Conservation (phyloP, 1,140 invertebrate genomes). For the Elymnias hypermnestra region DNA sequence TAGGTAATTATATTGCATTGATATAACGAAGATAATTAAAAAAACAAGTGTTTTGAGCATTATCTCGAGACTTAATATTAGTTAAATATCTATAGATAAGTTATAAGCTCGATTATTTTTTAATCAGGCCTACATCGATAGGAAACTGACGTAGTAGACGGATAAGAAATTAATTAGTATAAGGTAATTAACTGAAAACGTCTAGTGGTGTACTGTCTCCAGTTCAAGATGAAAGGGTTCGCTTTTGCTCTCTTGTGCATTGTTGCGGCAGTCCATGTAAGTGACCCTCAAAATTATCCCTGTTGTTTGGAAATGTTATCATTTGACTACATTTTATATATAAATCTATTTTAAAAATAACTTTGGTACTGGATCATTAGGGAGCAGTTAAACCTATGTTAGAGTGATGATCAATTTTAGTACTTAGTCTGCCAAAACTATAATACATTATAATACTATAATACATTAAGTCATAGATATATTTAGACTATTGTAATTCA, state of each 20-base stretch:
- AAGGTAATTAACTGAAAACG: slow-evolving; percentile 2
- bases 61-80: not conserved
- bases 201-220: slow-evolving; percentile 21
- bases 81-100: not conserved
- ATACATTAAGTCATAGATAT: too few species aligned
- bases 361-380: too few species aligned
- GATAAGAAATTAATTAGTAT: slow-evolving; percentile 15
- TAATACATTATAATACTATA: too few species aligned
- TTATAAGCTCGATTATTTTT: not conserved
- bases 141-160: not conserved
- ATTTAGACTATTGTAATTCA: too few species aligned
- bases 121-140: not conserved
- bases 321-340: too few species aligned
- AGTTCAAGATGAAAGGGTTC: slow-evolving; percentile 44
- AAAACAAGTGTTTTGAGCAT: slow-evolving; percentile 1
- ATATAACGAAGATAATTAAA: not conserved
- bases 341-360: too few species aligned
- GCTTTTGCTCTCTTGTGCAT: slow-evolving; percentile 37
- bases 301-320: too few species aligned
- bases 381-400: too few species aligned
- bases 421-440: too few species aligned
- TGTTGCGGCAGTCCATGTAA: slow-evolving; percentile 47
- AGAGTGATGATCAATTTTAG: too few species aligned
- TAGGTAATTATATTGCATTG: not conserved
- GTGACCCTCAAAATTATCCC: not conserved